Evolutionary conservation across 1,140 invertebrate genomes (phyloP), one percentile per base, ranked within the genome.

Genomic region (Aphaenogaster floridana): DNA sequence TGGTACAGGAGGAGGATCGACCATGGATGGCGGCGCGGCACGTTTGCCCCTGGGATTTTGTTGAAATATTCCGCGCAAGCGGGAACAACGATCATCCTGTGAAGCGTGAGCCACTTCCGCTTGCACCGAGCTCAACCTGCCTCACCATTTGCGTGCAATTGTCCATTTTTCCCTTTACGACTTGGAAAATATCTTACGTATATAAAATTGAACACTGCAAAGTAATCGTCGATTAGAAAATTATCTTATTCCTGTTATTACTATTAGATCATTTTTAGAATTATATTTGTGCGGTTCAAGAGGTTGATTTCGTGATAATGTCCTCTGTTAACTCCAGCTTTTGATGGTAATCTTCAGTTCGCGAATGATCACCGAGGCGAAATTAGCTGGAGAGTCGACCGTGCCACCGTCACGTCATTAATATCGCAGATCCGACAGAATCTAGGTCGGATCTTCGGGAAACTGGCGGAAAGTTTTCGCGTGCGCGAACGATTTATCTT

Each of bases 401-500:
- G 36, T 36, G n/a, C n/a, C 34, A 36, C 8, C 78, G 39, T 71
- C 63, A 21, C 39, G 50, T 76, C 81, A 76, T 84, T 84, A 84
- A 84, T 84, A 84, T 84, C 34, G 28, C 54, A 50, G 71, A 81
- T 81, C 48, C 34, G 71, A 11, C 45, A 34, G 42, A 85, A 85
- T 85, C 57, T 85, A 64, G 81, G 81, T 85, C 81, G 45, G 36
- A 85, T 85, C 57, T 63, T 85, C 42, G 71, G 42, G 45, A 52
- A 76, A 52, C 59, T 63, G 81, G 68, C 54, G 69, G 42, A 63
- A 85, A 85, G 81, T 85, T 85, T 77, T 50, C 54, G 57, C 71
- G 71, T n/a, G n/a, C 50, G 57, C 39, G 48, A 52, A 85, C 81
- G 81, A 85, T 85, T 85, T 85, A 85, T 85, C 81, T 85, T 59